phyloP scores from a whole-genome alignment of 1,140 invertebrate species.

The Lamellibrachia luymesi region DNA sequence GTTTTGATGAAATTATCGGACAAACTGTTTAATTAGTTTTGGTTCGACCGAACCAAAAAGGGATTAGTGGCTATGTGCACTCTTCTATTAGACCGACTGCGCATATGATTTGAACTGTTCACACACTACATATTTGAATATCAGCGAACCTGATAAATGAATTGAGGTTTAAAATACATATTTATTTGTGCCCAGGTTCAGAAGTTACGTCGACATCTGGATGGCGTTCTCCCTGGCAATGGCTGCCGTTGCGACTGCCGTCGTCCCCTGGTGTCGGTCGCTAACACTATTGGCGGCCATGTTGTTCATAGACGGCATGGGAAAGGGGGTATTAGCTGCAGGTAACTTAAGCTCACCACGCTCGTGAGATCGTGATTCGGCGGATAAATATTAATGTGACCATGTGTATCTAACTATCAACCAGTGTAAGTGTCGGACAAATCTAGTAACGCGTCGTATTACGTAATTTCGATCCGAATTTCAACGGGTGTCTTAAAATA shows the following conservation, averaged over 20 bases:
- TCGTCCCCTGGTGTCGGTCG: neutral
- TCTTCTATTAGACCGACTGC: too few species aligned
- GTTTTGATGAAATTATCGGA: too few species aligned
- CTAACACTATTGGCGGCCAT: conserved; percentile 6
- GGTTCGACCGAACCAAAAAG: too few species aligned
- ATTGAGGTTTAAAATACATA: too few species aligned
- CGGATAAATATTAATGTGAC: neutral
- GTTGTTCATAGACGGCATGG: conserved; percentile 10
- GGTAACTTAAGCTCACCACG: neutral
- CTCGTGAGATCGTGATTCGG: neutral
- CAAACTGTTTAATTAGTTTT: too few species aligned
- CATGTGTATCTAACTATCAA: neutral
- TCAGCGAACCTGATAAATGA: too few species aligned
- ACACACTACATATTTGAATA: too few species aligned
- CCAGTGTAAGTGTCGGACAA: neutral
- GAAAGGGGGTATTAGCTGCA: neutral
- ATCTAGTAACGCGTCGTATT: neutral
- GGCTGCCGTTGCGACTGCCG: neutral
- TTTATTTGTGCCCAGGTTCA: neutral
- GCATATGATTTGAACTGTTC: too few species aligned
- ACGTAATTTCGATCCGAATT: neutral
- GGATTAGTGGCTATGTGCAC: too few species aligned
- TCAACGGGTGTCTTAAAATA: neutral
- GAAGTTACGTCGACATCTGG: conserved; percentile 7
- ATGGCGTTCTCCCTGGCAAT: neutral